Base-by-base conservation (phyloP, 2,113 vertebrate genomes). In the Camelus bactrianus region DNA sequence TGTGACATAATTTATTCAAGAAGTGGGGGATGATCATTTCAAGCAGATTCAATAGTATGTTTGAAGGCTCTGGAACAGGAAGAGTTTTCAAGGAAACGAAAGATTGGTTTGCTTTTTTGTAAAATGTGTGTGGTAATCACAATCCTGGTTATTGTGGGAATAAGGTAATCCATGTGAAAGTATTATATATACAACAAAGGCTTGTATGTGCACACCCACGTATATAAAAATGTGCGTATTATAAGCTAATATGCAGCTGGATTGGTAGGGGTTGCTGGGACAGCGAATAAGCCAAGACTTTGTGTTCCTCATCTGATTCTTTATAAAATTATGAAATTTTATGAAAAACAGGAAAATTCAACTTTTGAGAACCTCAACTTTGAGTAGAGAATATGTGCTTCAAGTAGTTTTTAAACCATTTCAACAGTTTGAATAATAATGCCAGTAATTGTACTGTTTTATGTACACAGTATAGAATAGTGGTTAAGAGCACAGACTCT, bases 301-400 rank as follows among this genome's bases (percentile, higher is more conserved):
- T 54, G 76, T 22, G 19, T 93, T 89, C 20, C 62, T 95, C 42
- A 69, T 85, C 58, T 79, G 28, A 14, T 91, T 93, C 65, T 89
- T 96, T 77, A 28, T 48, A n/a, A 95, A 84, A 73, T 91, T 73
- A 84, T 35, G 35, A 35, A 35, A 35, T 86, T 89, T 26, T 94
- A 0, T 87, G 69, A 81, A 60, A 82, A 94, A 69, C 17, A 83
- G 62, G 73, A 32, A 77, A 73, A 83, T 86, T 72, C 28, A 91
- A 89, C 24, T 79, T 96, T 95, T 92, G 89, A 90, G 70, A 80
- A 72, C 6, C 10, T 73, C 32, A 58, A 64, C 65, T 95, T 93
- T 94, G 52, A 76, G 67, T 70, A 91, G 89, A 95, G 6, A 92
- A 35, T 73, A 30, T 50, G 7, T 80, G 13, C 81, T 75, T 92